Conservation (phyloP, 2,113 vertebrate species). For the Rhea americana region DNA sequence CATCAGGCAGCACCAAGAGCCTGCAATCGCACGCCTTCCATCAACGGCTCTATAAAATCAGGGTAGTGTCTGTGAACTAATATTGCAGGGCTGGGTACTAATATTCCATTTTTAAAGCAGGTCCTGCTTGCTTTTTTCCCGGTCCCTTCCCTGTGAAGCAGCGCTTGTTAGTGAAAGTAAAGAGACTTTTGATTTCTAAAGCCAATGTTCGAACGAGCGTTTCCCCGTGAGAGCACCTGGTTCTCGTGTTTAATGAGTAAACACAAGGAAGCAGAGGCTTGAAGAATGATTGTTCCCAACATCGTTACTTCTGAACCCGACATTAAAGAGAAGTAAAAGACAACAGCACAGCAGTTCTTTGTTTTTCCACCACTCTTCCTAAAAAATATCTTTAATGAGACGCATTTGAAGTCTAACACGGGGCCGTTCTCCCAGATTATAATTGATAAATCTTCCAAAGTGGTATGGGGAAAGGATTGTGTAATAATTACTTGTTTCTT, state of each 20-base stretch:
- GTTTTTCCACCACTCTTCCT: slow-evolving; percentile 67
- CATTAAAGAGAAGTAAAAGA: slow-evolving; percentile 62
- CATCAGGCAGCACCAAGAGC: not conserved
- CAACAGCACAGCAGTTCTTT: slow-evolving; percentile 75
- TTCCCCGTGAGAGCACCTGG: slow-evolving; percentile 71
- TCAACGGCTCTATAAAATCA: slow-evolving; percentile 8
- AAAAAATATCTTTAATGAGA: slow-evolving; percentile 66
- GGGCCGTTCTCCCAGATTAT: slow-evolving; percentile 67
- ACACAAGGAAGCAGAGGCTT: slow-evolving; percentile 71
- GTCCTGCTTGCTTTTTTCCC: slow-evolving; percentile 21
- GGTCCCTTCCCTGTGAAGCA: slow-evolving; percentile 19
- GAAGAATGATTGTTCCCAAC: slow-evolving; percentile 73
- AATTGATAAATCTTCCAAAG: slow-evolving; percentile 73
- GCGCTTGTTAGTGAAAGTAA: slow-evolving; percentile 65
- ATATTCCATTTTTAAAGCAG: slow-evolving; percentile 48
- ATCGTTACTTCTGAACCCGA: slow-evolving; percentile 67
- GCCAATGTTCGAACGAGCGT: slow-evolving; percentile 61
- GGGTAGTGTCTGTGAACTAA: not conserved
- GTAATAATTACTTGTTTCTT: slow-evolving; percentile 70
- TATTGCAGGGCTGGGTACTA: slow-evolving; percentile 5
- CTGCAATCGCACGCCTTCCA: not conserved
- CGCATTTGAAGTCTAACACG: slow-evolving; percentile 66
- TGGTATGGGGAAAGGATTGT: slow-evolving; percentile 47
- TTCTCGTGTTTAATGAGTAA: slow-evolving; percentile 76
- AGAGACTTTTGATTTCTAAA: slow-evolving; percentile 70